Percentiles rank a stretch among this genome's conserved stretches.
Conservation (phyloP, 1,140 invertebrate genomes). For the Cepaea nemoralis region DNA sequence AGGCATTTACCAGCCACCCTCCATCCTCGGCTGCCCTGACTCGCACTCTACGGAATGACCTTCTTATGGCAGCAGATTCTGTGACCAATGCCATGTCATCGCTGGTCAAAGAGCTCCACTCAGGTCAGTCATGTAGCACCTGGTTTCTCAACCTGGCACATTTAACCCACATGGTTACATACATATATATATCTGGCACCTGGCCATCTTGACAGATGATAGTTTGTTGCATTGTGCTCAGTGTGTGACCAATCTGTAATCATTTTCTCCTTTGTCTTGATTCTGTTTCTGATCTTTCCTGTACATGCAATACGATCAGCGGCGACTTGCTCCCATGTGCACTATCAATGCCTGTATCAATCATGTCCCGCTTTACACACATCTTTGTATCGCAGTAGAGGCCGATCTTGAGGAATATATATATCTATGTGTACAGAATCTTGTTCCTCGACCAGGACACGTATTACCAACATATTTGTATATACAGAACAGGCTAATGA, state of each 20-base stretch:
- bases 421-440: background rate
- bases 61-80: constrained; percentile 92
- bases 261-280: background rate
- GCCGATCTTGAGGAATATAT: background rate
- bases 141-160: background rate
- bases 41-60: constrained; percentile 77
- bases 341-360: too few relatives aligned
- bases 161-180: background rate
- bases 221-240: too few relatives aligned
- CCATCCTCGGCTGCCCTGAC: constrained; percentile 51
- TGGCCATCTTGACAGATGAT: too few relatives aligned
- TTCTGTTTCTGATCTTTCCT: background rate
- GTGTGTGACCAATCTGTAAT: too few relatives aligned
- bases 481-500: too few relatives aligned
- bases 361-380: too few relatives aligned
- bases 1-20: constrained; percentile 58
- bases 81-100: constrained; percentile 97
- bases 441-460: too few relatives aligned
- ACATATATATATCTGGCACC: too few relatives aligned
- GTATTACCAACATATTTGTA: too few relatives aligned
- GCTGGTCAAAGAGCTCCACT: constrained; percentile 93
- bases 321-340: too few relatives aligned
- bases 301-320: too few relatives aligned
- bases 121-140: constrained; percentile 73
- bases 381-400: too few relatives aligned